phyloP scores from a whole-genome alignment of 2,888 invertebrate genomes.

The Chelonus formosanus region DNA sequence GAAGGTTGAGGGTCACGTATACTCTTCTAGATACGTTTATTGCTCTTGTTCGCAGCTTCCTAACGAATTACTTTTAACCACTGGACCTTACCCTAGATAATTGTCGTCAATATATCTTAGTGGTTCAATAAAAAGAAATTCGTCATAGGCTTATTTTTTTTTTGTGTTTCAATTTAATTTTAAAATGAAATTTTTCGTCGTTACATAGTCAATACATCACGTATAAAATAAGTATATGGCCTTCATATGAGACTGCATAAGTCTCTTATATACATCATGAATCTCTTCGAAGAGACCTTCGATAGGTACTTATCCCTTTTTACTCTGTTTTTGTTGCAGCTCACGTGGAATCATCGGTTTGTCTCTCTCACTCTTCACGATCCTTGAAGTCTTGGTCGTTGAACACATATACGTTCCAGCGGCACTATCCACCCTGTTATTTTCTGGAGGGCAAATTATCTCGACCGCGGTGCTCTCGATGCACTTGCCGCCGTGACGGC shows the following conservation, averaged over 20 bases:
- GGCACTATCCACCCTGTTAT: constrained; percentile 60
- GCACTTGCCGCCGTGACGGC: constrained; percentile 51
- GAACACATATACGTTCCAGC: constrained; percentile 39
- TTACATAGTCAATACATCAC: constrained; percentile 23
- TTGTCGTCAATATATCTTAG: constrained; percentile 28
- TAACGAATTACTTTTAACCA: constrained; percentile 58
- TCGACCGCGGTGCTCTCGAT: constrained; percentile 55
- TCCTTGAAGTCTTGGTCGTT: constrained; percentile 19
- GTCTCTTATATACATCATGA: constrained; percentile 2
- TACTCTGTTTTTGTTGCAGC: neutral
- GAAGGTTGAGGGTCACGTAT: constrained; percentile 58
- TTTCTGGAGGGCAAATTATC: constrained; percentile 61
- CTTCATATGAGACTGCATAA: constrained; percentile 17
- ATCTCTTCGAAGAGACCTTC: constrained; percentile 21
- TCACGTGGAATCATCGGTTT: neutral
- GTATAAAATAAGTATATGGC: constrained; percentile 30
- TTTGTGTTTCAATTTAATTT: constrained; percentile 17
- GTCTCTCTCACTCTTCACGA: constrained; percentile 12
- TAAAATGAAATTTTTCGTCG: constrained; percentile 27
- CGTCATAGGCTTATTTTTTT: constrained; percentile 6
- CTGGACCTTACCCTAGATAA: constrained; percentile 19
- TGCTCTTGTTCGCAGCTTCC: constrained; percentile 61
- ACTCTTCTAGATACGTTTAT: constrained; percentile 55
- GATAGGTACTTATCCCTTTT: constrained; percentile 20
- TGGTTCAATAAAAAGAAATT: constrained; percentile 7